Base-by-base conservation (phyloP, 2,888 invertebrate genomes). In the Enchytraeus crypticus region DNA sequence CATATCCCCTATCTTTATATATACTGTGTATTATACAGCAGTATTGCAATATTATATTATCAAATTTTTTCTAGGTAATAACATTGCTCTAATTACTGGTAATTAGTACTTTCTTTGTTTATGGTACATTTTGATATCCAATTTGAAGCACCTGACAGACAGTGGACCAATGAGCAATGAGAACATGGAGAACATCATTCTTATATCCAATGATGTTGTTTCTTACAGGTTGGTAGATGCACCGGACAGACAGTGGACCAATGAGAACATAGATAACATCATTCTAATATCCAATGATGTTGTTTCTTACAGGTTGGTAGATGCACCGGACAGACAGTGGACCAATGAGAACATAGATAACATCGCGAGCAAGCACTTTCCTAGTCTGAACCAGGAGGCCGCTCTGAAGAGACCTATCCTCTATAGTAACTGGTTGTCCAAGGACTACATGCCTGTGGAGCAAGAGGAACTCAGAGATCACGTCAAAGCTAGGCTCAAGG, bases 111-210 rank as follows among this genome's bases (percentile, higher is more conserved):
- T n/a, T n/a, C n/a, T n/a, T n/a, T n/a, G n/a, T n/a, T n/a, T n/a
- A n/a, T n/a, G n/a, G n/a, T n/a, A n/a, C n/a, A n/a, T n/a, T n/a
- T n/a, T n/a, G n/a, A n/a, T n/a, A n/a, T n/a, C n/a, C n/a, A n/a
- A n/a, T n/a, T 99, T 1, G 92, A 93, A 62, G 95, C 96, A 68
- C 82, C 87, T 0, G 98, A 99, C 79, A 85, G 98, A 54, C 85
- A 87, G 59, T 99, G 98, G 98, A 99, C 98, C n/a, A n/a, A n/a
- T n/a, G n/a, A n/a, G n/a, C 2, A 96, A 97, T 77, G 92, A 96
- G 72, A 92, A 96, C 75, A 92, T 99, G 67, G 93, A 98, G 77
- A 84, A 67, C 51, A 73, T 76, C 8, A 79, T 77, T 5, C 82
- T 90, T 79, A 90, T n/a, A n/a, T n/a, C n/a, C n/a, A n/a, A n/a